Evolutionary conservation across 1,140 invertebrate species (phyloP), one percentile per base, ranked within the genome.

Genomic region (Maniola jurtina): DNA sequence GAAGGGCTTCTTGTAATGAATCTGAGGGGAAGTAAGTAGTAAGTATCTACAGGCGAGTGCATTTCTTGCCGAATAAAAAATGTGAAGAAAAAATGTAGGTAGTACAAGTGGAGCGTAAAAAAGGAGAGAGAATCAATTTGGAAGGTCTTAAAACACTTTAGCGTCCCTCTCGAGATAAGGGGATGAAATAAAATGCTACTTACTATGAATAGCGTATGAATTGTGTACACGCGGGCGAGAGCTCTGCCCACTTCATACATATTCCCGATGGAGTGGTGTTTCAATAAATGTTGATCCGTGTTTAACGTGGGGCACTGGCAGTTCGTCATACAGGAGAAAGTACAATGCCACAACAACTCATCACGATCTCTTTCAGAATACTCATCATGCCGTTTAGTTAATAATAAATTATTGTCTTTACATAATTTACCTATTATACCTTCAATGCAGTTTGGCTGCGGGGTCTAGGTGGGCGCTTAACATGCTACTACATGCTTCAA

Each of bases 121-220:
- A 36, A 38, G 15, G 55, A 57, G 15, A 57, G 55, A 16, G 55
- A 57, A 69, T 61, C 67, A 69, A 69, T 69, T 69, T 57, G 58
- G 56, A 69, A 64, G 45, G 63, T 64, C 61, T 69, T 69, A 69
- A 69, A 73, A 73, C 72, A 64, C 68, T 71, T 63, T 64, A 64
- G 36, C 61, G 62, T 48, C 66, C 71, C 72, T 71, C 65, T 40
- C 65, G 59, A 65, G 60, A 14, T 52, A 52, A 65, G 63, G 63
- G 63, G 62, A 36, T 52, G 54, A 63, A 38, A 50, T 48, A 50
- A 57, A 64, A 64, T 40, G 61, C 57, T 64, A 48, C 62, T 64
- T 61, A 55, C 62, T 64, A 64, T 64, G 48, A 64, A 64, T 55
- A 61, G 67, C 56, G 38, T 55, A 61, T 56, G 57, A 69, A 64